These are phyloP conservation scores for Liasis olivaceus DNA, from an alignment of 2,797 vertebrate species.

Conservation along the genomic window DNA sequence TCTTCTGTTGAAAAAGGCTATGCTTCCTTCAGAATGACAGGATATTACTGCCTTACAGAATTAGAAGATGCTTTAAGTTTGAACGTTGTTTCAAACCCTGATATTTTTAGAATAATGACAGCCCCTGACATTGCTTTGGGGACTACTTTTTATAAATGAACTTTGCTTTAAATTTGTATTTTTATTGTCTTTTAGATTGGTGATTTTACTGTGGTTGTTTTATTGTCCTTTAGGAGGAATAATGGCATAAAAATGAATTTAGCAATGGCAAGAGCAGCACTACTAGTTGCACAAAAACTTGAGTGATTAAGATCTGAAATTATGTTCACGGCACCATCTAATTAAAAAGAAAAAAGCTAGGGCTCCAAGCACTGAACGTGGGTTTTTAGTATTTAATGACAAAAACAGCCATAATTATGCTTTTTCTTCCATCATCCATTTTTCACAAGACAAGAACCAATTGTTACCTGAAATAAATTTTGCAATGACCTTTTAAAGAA, in stretches of 20 bases:
- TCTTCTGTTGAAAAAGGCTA: not conserved
- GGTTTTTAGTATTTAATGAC: not conserved
- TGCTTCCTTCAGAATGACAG: not conserved
- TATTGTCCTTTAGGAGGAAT: not conserved
- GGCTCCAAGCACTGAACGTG: not conserved
- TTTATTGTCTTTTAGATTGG: not conserved
- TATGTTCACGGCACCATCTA: not conserved
- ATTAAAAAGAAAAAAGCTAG: not conserved
- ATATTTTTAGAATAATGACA: not conserved
- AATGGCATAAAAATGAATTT: not conserved
- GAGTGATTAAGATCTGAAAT: not conserved
- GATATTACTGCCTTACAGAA: not conserved
- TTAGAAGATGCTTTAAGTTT: not conserved
- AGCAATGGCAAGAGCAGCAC: not conserved
- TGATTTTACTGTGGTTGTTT: not conserved
- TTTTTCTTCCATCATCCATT: not conserved
- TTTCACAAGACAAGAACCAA: not conserved
- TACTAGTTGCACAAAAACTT: not conserved
- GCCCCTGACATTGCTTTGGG: not conserved
- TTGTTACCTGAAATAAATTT: conserved; percentile 1
- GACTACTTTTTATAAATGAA: not conserved
- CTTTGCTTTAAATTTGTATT: not conserved
- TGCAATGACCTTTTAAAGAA: not conserved
- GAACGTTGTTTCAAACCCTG: not conserved
- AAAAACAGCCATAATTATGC: not conserved